Evolutionary conservation across 2,113 vertebrate genomes (phyloP), one percentile per base, ranked within the genome.

Genomic region (Ptilonorhynchus violaceus): DNA sequence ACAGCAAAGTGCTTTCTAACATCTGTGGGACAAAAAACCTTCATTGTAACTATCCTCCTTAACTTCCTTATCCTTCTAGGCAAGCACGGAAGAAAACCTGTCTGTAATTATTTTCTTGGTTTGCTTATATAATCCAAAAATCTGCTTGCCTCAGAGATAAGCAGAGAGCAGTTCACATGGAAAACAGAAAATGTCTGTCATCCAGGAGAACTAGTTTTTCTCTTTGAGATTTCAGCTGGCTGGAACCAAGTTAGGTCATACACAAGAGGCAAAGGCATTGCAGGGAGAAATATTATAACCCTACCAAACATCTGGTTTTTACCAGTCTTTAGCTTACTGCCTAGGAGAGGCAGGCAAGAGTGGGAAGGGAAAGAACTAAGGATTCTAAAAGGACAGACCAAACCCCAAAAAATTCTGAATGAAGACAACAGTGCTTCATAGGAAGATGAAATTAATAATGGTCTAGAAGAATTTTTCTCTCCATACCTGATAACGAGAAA

Each of bases 281-380:
- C 8, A 70, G 21, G 10, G 11, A 62, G 15, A 41, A 82, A 46
- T 42, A 46, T 17, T 78, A 11, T 13, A 55, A n/a, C 39, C 9
- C n/a, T 58, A 21, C 7, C 0, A 1, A 59, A 44, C 1, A 3
- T 35, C 49, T 77, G 39, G 0, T 3, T 59, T 80, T 94, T 39
- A 67, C 6, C 39, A n/a, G 28, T 15, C 31, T 46, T 69, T 47
- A 15, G 52, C 50, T 30, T n/a, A 7, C 22, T 68, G 69, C 35
- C 49, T 27, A 35, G 47, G 39, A 72, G 28, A 59, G 50, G 15
- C 23, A 63, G 22, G 33, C 27, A 80, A 58, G 25, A 50, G 14
- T 16, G 17, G 64, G 39, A 52, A 47, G 28, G 22, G 39, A 70
- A 64, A 58, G 50, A 52, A 16, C 31, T 58, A 37, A 21, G 28